These are phyloP conservation scores for Holocentrus rufus DNA, from an alignment of 2,797 vertebrate genomes.

Conservation along the genomic window DNA sequence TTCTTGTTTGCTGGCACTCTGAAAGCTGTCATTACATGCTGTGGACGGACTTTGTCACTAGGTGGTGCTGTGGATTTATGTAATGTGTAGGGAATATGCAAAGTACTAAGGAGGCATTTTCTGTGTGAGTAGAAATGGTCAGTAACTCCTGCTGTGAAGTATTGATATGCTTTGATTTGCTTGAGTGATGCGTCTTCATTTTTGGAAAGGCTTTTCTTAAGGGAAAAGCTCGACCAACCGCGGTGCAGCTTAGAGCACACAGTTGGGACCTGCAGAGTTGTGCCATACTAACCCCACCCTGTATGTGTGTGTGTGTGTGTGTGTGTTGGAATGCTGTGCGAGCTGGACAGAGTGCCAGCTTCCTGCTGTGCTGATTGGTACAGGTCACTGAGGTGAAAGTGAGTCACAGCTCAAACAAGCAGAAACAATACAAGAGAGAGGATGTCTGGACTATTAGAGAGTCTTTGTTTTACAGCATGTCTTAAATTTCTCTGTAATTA, in stretches of 20 bases:
- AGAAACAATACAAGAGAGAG: slow-evolving; percentile 12
- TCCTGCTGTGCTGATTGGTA: slow-evolving; percentile 39
- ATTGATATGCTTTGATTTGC: neutral
- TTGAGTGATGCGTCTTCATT: neutral
- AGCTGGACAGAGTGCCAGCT: slow-evolving; percentile 20
- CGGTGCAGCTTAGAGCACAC: slow-evolving; percentile 7
- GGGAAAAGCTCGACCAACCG: slow-evolving; percentile 1
- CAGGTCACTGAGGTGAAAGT: slow-evolving; percentile 43
- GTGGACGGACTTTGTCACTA: slow-evolving; percentile 53
- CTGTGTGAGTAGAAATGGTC: neutral
- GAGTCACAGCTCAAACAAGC: slow-evolving; percentile 50
- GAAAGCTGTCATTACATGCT: neutral
- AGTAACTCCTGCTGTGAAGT: neutral
- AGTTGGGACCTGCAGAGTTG: slow-evolving; percentile 7
- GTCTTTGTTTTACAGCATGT: slow-evolving; percentile 9
- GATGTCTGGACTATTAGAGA: neutral
- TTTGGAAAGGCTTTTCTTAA: neutral
- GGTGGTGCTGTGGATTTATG: slow-evolving; percentile 66
- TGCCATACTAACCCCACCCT: slow-evolving; percentile 36
- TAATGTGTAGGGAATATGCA: neutral
- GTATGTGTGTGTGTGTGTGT: slow-evolving; percentile 2
- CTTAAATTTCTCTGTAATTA: neutral
- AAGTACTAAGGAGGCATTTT: neutral
- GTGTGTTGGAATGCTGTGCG: slow-evolving; percentile 11
- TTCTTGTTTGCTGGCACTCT: neutral